Evolutionary conservation across 2,113 vertebrate genomes (phyloP).

Genomic region (Myxocyprinus asiaticus): DNA sequence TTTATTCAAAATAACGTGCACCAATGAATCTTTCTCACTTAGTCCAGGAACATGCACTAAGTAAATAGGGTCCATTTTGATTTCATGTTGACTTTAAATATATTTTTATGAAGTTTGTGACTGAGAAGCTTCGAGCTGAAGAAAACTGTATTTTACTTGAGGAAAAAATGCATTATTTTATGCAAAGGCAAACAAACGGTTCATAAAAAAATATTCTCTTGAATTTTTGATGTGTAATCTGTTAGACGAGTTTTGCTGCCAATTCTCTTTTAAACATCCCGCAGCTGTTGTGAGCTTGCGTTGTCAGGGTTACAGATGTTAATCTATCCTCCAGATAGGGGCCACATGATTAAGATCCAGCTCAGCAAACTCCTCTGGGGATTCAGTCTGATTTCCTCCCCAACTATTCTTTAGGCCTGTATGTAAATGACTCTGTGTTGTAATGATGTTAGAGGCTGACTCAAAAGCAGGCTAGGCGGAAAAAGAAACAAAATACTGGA

Average conservation of each 20-base stretch:
- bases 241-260: background rate
- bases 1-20: too few species aligned
- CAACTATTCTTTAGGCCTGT: slow-evolving; percentile 21
- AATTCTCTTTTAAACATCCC: slow-evolving; percentile 36
- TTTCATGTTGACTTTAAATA: too few species aligned
- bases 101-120: too few species aligned
- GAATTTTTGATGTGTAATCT: slow-evolving; percentile 17
- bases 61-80: too few species aligned
- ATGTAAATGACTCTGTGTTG: slow-evolving; percentile 35
- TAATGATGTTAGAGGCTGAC: slow-evolving; percentile 45
- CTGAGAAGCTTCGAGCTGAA: too few species aligned
- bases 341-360: slow-evolving; percentile 48
- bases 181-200: too few species aligned
- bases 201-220: background rate
- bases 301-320: slow-evolving; percentile 46
- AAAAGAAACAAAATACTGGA: slow-evolving; percentile 52
- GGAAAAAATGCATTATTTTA: too few species aligned
- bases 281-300: slow-evolving; percentile 38
- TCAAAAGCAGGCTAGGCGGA: slow-evolving; percentile 45
- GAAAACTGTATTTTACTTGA: too few species aligned
- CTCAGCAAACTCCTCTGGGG: slow-evolving; percentile 34
- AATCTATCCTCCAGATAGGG: slow-evolving; percentile 49
- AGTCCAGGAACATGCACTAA: too few species aligned
- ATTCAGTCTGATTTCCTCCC: slow-evolving; percentile 30
- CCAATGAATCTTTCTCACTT: too few species aligned